Evolutionary conservation across 2,797 vertebrate species (phyloP).

Genomic region (Lagorchestes hirsutus): DNA sequence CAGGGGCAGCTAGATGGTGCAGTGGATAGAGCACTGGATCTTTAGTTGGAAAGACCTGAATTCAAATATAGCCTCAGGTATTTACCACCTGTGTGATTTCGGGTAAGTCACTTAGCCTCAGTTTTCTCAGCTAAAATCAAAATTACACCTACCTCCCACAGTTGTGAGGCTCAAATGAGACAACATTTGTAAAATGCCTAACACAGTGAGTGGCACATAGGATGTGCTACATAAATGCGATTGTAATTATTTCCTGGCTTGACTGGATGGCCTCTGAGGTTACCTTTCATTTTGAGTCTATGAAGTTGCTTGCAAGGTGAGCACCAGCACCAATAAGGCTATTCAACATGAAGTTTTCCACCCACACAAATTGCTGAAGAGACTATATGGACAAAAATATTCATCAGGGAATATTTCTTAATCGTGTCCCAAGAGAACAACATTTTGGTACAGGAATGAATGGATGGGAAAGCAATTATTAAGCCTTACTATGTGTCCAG

Average conservation of each 20-base stretch:
- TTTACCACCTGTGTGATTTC: background rate
- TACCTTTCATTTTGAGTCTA: background rate
- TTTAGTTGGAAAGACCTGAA: background rate
- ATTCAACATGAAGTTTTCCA: background rate
- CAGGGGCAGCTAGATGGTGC: background rate
- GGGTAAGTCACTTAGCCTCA: background rate
- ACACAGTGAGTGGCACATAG: background rate
- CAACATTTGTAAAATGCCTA: background rate
- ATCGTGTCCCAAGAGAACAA: background rate
- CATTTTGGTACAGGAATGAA: background rate
- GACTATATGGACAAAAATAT: background rate
- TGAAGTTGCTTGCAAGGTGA: background rate
- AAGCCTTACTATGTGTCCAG: background rate
- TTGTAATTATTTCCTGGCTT: background rate
- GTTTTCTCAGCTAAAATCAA: background rate
- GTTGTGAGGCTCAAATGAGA: background rate
- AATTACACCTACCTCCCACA: background rate
- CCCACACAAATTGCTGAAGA: background rate
- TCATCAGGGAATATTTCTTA: background rate
- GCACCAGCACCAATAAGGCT: background rate
- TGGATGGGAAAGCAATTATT: background rate
- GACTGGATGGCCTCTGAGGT: background rate
- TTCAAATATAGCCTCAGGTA: background rate
- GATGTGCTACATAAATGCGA: background rate
- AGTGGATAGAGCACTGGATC: background rate